Evolutionary conservation across 1,140 invertebrate genomes (phyloP).

Genomic region (Homalodisca vitripennis): DNA sequence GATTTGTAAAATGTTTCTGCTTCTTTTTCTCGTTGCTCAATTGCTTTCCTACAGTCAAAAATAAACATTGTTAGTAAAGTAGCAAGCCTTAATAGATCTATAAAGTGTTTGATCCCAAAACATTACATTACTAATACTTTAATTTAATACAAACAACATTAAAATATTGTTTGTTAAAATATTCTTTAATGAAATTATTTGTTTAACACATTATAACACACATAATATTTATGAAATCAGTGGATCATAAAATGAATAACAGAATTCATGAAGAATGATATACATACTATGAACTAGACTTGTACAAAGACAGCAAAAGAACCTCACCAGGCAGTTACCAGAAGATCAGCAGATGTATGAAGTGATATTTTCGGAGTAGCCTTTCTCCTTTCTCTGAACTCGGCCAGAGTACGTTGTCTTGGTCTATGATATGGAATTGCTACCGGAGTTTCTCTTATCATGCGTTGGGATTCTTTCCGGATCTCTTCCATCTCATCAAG

Average conservation of each 20-base stretch:
- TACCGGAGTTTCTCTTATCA: constrained; percentile 65
- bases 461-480: constrained; percentile 60
- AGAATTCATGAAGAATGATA: too few relatives aligned
- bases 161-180: too few relatives aligned
- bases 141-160: too few relatives aligned
- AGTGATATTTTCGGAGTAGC: constrained; percentile 46
- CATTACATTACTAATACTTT: too few relatives aligned
- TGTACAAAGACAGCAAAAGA: not conserved
- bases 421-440: constrained; percentile 77
- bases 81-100: too few relatives aligned
- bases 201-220: too few relatives aligned
- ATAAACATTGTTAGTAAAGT: too few relatives aligned
- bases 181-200: too few relatives aligned
- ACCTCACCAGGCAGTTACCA: constrained; percentile 54
- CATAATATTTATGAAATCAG: too few relatives aligned
- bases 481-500: constrained; percentile 49
- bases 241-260: too few relatives aligned
- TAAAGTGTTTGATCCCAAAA: too few relatives aligned
- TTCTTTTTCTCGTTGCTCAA: constrained; percentile 58
- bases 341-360: constrained; percentile 55
- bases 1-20: constrained; percentile 60
- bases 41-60: constrained; percentile 49
- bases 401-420: constrained; percentile 66
- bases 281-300: too few relatives aligned
- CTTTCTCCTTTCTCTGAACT: constrained; percentile 60